These are phyloP conservation scores for Mechanitis messenoides DNA, from an alignment of 2,888 invertebrate species.

Conservation along the genomic window DNA sequence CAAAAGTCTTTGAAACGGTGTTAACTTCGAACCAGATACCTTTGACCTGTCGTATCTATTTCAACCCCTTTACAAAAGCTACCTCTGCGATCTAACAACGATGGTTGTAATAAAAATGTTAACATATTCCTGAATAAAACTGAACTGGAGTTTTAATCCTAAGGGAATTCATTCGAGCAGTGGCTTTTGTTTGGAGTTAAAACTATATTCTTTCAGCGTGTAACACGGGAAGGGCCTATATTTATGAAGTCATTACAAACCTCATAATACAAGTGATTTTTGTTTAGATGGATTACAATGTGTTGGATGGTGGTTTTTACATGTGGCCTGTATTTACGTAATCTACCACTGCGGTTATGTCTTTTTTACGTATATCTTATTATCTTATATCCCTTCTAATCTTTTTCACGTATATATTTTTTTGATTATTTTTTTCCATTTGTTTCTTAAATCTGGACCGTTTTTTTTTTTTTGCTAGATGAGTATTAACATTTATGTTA, in stretches of 20 bases:
- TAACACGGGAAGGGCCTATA: background rate
- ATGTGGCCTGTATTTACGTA: too few relatives aligned
- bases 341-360: too few relatives aligned
- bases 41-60: slow-evolving; percentile 33
- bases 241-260: background rate
- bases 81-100: slow-evolving; percentile 29
- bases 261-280: too few relatives aligned
- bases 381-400: too few relatives aligned
- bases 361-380: too few relatives aligned
- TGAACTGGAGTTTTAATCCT: background rate
- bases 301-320: too few relatives aligned
- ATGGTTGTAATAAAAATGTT: slow-evolving; percentile 50
- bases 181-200: background rate
- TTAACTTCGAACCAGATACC: slow-evolving; percentile 41
- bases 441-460: too few relatives aligned
- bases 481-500: too few relatives aligned
- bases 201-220: background rate
- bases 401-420: too few relatives aligned
- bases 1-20: slow-evolving; percentile 22
- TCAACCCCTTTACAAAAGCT: slow-evolving; percentile 15
- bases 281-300: too few relatives aligned
- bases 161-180: background rate
- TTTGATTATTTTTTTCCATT: too few relatives aligned
- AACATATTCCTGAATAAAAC: slow-evolving; percentile 39
- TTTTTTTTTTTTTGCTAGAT: too few relatives aligned